Evolutionary conservation across 1,140 invertebrate species (phyloP).

Genomic region (Solen grandis): DNA sequence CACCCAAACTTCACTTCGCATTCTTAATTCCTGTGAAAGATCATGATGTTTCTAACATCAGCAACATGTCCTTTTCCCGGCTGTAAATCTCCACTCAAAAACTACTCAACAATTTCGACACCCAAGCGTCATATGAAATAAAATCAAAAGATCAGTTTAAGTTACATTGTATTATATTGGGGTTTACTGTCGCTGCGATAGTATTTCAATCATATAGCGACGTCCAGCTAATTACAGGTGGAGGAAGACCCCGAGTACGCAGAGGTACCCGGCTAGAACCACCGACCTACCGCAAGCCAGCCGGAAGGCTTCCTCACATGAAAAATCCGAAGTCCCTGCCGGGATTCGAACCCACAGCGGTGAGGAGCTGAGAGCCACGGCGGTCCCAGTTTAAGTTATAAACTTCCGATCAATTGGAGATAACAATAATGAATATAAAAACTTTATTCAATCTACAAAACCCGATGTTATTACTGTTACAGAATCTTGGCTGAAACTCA

Average conservation of each 20-base stretch:
- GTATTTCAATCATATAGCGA: too few relatives aligned
- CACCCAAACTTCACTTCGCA: neutral
- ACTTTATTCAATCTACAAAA: neutral
- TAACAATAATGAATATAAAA: neutral
- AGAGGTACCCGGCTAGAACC: too few relatives aligned
- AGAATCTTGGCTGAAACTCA: neutral
- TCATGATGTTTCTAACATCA: neutral
- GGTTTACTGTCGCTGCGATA: too few relatives aligned
- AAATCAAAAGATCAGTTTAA: neutral
- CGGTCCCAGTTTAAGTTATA: too few relatives aligned
- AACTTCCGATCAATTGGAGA: neutral
- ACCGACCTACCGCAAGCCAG: too few relatives aligned
- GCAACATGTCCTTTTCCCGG: neutral
- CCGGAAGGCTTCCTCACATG: too few relatives aligned
- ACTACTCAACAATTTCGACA: neutral
- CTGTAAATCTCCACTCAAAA: neutral
- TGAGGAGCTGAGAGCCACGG: too few relatives aligned
- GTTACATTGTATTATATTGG: neutral
- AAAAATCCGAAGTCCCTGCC: too few relatives aligned
- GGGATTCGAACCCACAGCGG: too few relatives aligned
- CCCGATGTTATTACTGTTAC: neutral
- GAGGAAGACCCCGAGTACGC: too few relatives aligned
- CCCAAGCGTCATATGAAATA: neutral
- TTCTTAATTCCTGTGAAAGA: neutral
- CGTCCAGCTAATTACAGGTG: too few relatives aligned